Evolutionary conservation across 2,113 vertebrate species (phyloP).

Genomic region (rabbit (Oryctolagus cuniculus)): mOryCun1.1 NC_091439.1:53075001-53075500

Average conservation of each 20-base stretch:
- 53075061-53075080: neutral
- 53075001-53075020: neutral
- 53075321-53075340: neutral
- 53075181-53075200: neutral
- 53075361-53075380: no score
- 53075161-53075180: neutral
- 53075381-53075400: no score
- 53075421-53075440: neutral
- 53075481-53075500: neutral
- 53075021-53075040: neutral
- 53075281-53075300: neutral
- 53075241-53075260: neutral
- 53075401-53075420: no score
- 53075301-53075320: neutral
- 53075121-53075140: neutral
- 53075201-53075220: neutral
- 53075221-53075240: neutral
- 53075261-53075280: neutral
- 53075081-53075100: neutral
- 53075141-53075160: neutral
- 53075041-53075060: neutral
- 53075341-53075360: neutral
- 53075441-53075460: neutral
- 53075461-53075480: neutral
- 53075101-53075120: neutral